Percentiles rank a stretch among this genome's conserved stretches.
Evolutionary conservation across 2,797 vertebrate genomes (phyloP).

Genomic region (Calcarius lapponicus): DNA sequence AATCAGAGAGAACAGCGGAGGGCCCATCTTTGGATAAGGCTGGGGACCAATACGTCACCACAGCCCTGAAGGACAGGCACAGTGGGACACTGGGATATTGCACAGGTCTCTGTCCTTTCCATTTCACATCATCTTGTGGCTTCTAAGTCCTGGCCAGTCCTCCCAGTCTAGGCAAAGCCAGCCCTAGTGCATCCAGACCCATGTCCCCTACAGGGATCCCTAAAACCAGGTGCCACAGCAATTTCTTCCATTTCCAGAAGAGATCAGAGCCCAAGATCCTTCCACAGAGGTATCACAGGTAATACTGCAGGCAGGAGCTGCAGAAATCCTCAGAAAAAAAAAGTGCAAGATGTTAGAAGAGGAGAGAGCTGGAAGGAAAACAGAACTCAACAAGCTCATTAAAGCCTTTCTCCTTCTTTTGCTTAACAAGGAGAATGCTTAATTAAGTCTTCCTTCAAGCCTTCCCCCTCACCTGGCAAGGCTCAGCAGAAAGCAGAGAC

Average conservation of each 20-base stretch:
- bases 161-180: background rate
- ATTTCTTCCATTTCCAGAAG: background rate
- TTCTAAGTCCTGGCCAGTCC: background rate
- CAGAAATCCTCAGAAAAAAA: background rate
- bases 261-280: background rate
- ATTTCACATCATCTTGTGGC: background rate
- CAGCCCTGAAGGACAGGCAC: background rate
- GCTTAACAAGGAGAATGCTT: constrained; percentile 30
- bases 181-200: background rate
- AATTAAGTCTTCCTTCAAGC: constrained; percentile 38
- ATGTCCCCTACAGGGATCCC: accelerated
- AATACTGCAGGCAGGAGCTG: background rate
- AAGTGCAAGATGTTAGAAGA: background rate
- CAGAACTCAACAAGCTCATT: background rate
- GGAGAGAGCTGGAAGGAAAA: background rate
- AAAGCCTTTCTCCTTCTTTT: constrained; percentile 29
- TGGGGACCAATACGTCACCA: background rate
- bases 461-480: background rate
- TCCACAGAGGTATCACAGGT: background rate
- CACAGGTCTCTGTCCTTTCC: background rate
- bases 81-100: background rate
- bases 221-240: background rate
- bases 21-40: background rate
- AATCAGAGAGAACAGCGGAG: background rate
- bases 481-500: constrained; percentile 5